Conservation (phyloP, 2,113 vertebrate genomes). For the Lagopus muta region DNA sequence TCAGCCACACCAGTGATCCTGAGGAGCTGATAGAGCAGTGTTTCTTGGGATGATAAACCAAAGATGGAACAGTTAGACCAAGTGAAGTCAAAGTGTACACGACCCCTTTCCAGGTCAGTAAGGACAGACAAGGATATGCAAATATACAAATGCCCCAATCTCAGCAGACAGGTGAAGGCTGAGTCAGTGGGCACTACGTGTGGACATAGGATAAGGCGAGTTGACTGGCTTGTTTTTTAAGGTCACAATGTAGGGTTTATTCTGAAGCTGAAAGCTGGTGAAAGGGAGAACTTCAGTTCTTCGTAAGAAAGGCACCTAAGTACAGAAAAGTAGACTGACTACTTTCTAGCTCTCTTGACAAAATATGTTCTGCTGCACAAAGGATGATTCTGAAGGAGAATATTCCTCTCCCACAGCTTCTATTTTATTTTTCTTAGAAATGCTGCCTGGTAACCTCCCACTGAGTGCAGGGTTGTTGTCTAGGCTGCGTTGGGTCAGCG, state of each 20-base stretch:
- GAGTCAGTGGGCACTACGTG: not conserved
- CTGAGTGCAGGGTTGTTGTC: not conserved
- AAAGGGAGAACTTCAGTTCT: not conserved
- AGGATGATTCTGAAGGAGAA: not conserved
- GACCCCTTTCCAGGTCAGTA: not conserved
- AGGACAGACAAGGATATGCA: not conserved
- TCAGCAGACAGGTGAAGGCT: not conserved
- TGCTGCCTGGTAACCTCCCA: not conserved
- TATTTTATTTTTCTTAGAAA: not conserved
- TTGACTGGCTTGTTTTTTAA: not conserved
- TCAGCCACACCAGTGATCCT: not conserved
- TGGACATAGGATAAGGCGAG: accelerated
- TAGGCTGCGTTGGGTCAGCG: not conserved
- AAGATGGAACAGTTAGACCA: not conserved
- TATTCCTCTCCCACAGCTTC: not conserved
- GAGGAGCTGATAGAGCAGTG: not conserved
- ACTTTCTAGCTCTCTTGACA: not conserved
- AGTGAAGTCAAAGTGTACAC: accelerated
- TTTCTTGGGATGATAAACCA: not conserved
- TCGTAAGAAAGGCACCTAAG: not conserved
- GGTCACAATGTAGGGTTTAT: not conserved
- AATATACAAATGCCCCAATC: not conserved
- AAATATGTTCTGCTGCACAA: not conserved
- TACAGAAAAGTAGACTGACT: not conserved
- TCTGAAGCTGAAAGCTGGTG: not conserved